A percentile compares a stretch with the other conserved stretches of the same genome.
Conservation (phyloP, 2,797 vertebrate genomes). For the Tapera naevia region DNA sequence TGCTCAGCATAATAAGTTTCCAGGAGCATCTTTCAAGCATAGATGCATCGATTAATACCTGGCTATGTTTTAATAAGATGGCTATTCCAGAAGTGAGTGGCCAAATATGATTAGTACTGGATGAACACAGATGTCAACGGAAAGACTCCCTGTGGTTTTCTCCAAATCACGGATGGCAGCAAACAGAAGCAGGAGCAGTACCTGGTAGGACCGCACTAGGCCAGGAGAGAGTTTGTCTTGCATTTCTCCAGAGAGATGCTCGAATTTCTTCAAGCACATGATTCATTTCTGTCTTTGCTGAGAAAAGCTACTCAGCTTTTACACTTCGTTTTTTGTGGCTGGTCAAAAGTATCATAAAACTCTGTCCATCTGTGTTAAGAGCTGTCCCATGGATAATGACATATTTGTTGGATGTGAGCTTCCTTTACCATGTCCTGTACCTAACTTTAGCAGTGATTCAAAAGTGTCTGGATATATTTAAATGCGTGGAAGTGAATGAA, state of each 20-base stretch:
- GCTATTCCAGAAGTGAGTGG: constrained; percentile 47
- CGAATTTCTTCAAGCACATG: not conserved
- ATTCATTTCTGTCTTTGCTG: not conserved
- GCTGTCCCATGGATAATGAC: not conserved
- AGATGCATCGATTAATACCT: not conserved
- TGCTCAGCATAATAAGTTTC: not conserved
- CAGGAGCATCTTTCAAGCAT: not conserved
- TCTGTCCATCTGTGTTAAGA: not conserved
- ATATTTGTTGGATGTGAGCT: not conserved
- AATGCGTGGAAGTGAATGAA: not conserved
- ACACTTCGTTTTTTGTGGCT: not conserved
- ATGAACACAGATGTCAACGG: not conserved
- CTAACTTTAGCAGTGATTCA: not conserved
- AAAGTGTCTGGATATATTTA: not conserved
- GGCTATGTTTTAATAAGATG: not conserved
- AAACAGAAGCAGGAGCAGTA: not conserved
- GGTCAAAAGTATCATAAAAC: not conserved
- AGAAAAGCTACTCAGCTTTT: not conserved
- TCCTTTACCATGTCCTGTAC: not conserved
- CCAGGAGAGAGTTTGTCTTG: not conserved
- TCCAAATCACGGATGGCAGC: not conserved
- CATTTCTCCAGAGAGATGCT: not conserved
- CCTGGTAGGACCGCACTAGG: not conserved
- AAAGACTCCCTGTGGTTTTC: not conserved
- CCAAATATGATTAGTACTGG: not conserved